A percentile compares a stretch with the other conserved stretches of the same genome.
phyloP scores from a whole-genome alignment of 2,113 vertebrate species.

The Mirza zaza region DNA sequence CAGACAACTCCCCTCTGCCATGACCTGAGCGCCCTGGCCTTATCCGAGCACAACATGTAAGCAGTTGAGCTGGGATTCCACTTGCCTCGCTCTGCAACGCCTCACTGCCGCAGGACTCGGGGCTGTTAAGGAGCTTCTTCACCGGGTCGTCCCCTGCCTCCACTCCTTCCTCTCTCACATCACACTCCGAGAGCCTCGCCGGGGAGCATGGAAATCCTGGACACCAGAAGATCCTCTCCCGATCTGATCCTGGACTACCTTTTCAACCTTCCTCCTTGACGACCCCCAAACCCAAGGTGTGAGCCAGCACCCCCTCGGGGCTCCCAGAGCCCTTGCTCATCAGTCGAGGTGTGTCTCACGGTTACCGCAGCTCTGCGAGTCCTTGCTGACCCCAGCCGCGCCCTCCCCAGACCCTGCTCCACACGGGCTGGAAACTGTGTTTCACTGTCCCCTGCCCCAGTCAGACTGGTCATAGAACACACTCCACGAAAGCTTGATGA shows the following conservation, averaged over 20 bases:
- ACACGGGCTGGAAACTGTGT: background rate
- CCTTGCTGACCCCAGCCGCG: no score
- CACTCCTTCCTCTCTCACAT: background rate
- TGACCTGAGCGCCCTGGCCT: background rate
- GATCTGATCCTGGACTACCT: background rate
- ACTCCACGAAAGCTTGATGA: background rate
- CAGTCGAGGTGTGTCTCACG: background rate
- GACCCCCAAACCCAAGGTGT: background rate
- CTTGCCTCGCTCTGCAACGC: background rate
- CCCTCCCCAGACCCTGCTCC: background rate
- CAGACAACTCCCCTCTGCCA: background rate
- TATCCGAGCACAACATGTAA: background rate
- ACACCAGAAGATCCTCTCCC: background rate
- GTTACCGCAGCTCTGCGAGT: background rate
- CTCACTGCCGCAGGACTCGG: background rate
- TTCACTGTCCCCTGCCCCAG: background rate
- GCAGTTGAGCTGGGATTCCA: background rate
- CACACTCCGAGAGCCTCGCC: background rate
- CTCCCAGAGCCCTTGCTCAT: background rate
- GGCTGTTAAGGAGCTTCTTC: background rate
- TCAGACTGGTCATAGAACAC: background rate
- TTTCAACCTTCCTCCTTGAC: background rate
- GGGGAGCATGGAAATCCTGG: background rate
- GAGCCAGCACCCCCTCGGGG: background rate
- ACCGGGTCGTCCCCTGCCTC: background rate